phyloP scores from a whole-genome alignment of 2,888 invertebrate species.

The Anorthoa munda region DNA sequence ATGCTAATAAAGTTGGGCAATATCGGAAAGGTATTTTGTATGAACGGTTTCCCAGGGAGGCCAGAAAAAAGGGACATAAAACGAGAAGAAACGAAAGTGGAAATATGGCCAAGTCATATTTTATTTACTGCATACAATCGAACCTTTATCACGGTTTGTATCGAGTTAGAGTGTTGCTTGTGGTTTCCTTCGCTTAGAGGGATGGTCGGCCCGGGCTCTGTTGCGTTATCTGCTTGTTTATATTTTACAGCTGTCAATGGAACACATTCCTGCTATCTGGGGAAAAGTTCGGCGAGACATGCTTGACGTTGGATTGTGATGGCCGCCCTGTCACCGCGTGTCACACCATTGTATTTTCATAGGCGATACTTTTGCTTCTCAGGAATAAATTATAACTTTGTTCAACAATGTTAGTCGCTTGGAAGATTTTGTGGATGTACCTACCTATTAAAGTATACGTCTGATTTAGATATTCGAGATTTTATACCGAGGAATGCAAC shows the following conservation, averaged over 20 bases:
- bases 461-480: conserved; percentile 14
- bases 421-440: conserved; percentile 20
- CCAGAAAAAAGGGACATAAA: conserved; percentile 89
- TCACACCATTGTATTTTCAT: conserved; percentile 52
- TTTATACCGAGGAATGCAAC: conserved; percentile 20
- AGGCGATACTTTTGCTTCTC: conserved; percentile 49
- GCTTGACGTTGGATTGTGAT: conserved; percentile 51
- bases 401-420: conserved; percentile 37
- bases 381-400: conserved; percentile 60
- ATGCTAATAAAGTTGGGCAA: conserved; percentile 90
- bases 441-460: conserved; percentile 16
- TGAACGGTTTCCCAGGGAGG: conserved; percentile 87
- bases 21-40: conserved; percentile 90
- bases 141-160: conserved; percentile 90
- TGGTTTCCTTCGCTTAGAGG: conserved; percentile 80
- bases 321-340: conserved; percentile 48
- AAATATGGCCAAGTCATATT: conserved; percentile 90
- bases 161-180: conserved; percentile 85
- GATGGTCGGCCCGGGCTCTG: conserved; percentile 74
- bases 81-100: conserved; percentile 88
- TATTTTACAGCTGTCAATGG: conserved; percentile 75
- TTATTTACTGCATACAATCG: conserved; percentile 91
- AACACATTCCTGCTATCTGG: conserved; percentile 67
- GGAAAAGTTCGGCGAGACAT: conserved; percentile 58
- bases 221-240: conserved; percentile 76